Evolutionary conservation across 2,113 vertebrate species (phyloP).

Genomic region (human (Homo sapiens)): GRCh38 chr5:171478501-171479000

Average conservation of each 20-base stretch:
- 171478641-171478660: neutral
- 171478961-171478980: neutral
- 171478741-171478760: neutral
- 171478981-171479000: neutral
- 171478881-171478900: neutral
- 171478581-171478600: neutral
- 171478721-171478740: neutral
- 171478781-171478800: neutral
- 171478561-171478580: neutral
- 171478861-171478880: neutral
- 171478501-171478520: neutral
- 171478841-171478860: neutral
- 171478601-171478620: neutral
- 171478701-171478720: no score
- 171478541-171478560: neutral
- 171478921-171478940: neutral
- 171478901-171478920: neutral
- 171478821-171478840: neutral
- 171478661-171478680: neutral
- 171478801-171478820: neutral
- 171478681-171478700: fast-evolving
- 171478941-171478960: neutral
- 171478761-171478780: neutral
- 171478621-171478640: neutral
- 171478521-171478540: neutral